Conservation (phyloP, 2,113 vertebrate species). For the Bubo blakistoni region DNA sequence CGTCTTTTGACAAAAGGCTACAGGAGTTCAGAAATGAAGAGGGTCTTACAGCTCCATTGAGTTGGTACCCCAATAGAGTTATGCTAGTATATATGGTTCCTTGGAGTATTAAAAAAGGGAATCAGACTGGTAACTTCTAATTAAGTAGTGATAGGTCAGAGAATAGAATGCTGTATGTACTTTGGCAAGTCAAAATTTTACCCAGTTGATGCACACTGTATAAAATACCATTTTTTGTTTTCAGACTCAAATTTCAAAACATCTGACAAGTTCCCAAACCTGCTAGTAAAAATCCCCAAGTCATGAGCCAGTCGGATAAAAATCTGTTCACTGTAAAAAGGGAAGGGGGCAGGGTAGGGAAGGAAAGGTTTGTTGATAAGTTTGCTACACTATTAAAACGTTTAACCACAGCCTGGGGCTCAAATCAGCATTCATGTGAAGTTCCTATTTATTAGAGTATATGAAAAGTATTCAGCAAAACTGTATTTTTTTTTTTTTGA, state of each 20-base stretch:
- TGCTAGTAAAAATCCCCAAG: slow-evolving; percentile 45
- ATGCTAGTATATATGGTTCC: not conserved
- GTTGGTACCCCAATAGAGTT: not conserved
- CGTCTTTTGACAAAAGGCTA: slow-evolving; percentile 3
- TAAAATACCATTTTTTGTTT: not conserved
- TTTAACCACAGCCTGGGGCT: slow-evolving; percentile 47
- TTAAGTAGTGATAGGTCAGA: not conserved
- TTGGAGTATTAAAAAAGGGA: not conserved
- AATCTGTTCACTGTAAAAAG: slow-evolving; percentile 45
- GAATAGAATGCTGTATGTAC: not conserved
- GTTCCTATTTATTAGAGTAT: slow-evolving; percentile 9
- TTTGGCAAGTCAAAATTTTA: not conserved
- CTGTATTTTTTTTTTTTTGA: not conserved
- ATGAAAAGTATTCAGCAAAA: not conserved
- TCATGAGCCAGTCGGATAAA: slow-evolving; percentile 17
- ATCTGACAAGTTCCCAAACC: slow-evolving; percentile 41
- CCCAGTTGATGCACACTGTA: not conserved
- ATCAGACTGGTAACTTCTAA: not conserved
- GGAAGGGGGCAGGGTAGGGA: slow-evolving; percentile 8
- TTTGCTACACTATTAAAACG: slow-evolving; percentile 32
- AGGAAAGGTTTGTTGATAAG: slow-evolving; percentile 60
- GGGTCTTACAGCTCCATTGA: not conserved
- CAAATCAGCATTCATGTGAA: slow-evolving; percentile 17
- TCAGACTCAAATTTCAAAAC: slow-evolving; percentile 7
- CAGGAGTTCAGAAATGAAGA: not conserved